Base-by-base conservation (phyloP, 1,140 invertebrate species). In the Formica selysi region DNA sequence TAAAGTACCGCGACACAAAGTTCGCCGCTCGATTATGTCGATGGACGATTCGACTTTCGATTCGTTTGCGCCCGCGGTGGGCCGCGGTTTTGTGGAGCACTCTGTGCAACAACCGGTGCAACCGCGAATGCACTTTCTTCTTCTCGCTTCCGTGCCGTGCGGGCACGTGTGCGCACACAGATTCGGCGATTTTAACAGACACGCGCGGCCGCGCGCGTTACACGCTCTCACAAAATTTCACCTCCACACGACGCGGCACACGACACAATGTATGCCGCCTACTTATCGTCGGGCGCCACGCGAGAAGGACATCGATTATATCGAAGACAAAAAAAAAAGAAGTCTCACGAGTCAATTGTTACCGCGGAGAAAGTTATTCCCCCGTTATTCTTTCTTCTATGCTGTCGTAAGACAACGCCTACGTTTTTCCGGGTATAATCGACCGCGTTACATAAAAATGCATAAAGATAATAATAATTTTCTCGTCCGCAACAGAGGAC, bases 201-300 rank as follows among this genome's bases (percentile, higher is more conserved):
- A 8, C 10, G 41, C 51, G 19, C 26, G 76, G 74, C 70, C 85
- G 19, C 41, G 76, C 79, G 76, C 89, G 88, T 83, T 89, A 73
- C 76, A 86, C 85, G 86, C 80, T 90, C 89, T 89, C 89, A 87
- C 89, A 90, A 90, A 90, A 90, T 90, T 90, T 90, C 89, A 90
- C 89, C 89, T 26, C 76, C 73, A 41, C 51, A 32, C 51, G 48
- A 32, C 51, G 61, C 54, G 83, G 57, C 70, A 67, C 78, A 71
- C 78, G 73, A 65, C 78, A 36, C 78, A 36, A 65, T 62, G 65
- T 76, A 64, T 62, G 26, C 78, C 48, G 70, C 44, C 85, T 54
- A 51, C 41, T 73, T 67, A 54, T 29, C 80, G 84, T 70, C 76
- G 38, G 57, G 80, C 51, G 51, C 57, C 71, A 68, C 48, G 59